Base-by-base conservation (phyloP, 2,113 vertebrate genomes). In the Tragulus kanchil region DNA sequence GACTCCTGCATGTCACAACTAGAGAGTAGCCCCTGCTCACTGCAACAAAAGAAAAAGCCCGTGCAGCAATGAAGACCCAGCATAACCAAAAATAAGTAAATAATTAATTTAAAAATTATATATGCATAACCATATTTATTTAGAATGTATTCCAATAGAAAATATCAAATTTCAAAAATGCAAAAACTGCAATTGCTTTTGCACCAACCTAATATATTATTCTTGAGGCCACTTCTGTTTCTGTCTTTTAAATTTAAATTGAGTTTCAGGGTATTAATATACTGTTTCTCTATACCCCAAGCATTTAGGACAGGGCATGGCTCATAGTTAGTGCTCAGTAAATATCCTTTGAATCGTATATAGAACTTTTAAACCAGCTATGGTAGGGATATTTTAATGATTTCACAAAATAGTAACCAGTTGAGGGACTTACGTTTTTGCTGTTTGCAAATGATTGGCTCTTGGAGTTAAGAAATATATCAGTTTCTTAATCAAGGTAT, bases 221-320 rank as follows among this genome's bases (percentile, higher is more conserved):
- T 54, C 56, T 79, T 56, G 3, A 31, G 21, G 16, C 6, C 25
- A 71, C n/a, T 48, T 45, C 16, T 86, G 62, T 71, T 86, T 87
- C 28, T 86, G 7, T 73, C 50, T 88, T 87, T 79, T 42, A 82
- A 82, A 89, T 56, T 84, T 88, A 77, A 77, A 50, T n/a, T 81
- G 31, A 81, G 14, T 93, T 89, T 88, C 26, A 69, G 54, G 6
- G 7, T 65, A 59, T 31, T 84, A 77, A 59, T 84, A 42, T 11
- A 14, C 25, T 21, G 61, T 14, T 87, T 82, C 52, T 77, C 13
- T 83, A n/a, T 67, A 15, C 13, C 16, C 17, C 52, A 42, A 89
- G 31, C 65, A 42, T 28, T 28, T 21, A 56, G 65, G 23, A 36
- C 26, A 92, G 19, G 62, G 19, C 56, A 17, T 87, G 48, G 6